These are phyloP conservation scores for Hemitrygon akajei DNA, from an alignment of 2,797 vertebrate genomes.

Conservation along the genomic window DNA sequence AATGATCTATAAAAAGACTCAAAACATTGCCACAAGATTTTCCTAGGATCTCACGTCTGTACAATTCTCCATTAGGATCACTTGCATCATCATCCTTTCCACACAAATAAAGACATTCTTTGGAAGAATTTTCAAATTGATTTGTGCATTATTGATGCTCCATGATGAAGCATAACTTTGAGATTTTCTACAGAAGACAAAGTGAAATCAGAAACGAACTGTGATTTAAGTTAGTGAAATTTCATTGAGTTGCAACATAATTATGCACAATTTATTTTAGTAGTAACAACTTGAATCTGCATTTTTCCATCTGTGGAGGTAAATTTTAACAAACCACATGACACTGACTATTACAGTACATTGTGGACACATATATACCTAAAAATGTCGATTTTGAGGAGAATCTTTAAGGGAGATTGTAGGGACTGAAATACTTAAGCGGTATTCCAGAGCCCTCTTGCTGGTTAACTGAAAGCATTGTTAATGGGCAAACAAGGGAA, in stretches of 20 bases:
- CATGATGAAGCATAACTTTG: not conserved
- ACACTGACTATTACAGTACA: not conserved
- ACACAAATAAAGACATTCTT: not conserved
- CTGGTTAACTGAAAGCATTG: not conserved
- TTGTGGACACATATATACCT: no score
- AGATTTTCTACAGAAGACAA: not conserved
- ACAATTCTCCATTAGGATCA: not conserved
- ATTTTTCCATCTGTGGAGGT: not conserved
- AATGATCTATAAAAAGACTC: not conserved
- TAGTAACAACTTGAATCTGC: not conserved
- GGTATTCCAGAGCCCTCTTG: not conserved
- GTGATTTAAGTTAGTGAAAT: not conserved
- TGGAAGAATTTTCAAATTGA: not conserved
- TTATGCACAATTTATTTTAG: not conserved
- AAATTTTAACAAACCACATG: not conserved
- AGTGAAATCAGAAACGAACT: not conserved
- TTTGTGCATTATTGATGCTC: not conserved
- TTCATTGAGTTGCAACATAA: not conserved
- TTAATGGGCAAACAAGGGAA: not conserved
- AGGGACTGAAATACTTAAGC: not conserved
- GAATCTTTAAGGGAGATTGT: not conserved
- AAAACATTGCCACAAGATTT: not conserved
- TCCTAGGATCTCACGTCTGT: not conserved
- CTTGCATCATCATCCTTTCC: no score
- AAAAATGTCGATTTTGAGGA: not conserved